Evolutionary conservation across 2,113 vertebrate genomes (phyloP).

Genomic region (Cercopithecus mona): DNA sequence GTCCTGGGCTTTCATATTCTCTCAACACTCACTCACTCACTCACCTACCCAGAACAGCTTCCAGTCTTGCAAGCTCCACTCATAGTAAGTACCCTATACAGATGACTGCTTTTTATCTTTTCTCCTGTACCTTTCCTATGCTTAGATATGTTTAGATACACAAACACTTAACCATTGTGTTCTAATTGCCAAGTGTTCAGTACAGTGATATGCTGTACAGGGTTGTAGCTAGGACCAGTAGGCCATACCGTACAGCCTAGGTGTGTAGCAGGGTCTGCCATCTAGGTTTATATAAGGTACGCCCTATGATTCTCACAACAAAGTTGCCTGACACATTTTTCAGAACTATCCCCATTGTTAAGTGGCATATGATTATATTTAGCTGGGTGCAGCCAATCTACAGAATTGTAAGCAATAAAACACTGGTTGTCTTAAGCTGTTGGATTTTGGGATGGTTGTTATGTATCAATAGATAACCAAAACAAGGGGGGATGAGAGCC

Average conservation of each 20-base stretch:
- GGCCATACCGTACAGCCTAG: background rate
- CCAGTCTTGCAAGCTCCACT: background rate
- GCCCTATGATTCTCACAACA: background rate
- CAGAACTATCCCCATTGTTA: background rate
- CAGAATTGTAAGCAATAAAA: background rate
- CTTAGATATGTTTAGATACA: background rate
- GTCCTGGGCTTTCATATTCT: background rate
- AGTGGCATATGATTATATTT: background rate
- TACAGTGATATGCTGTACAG: background rate
- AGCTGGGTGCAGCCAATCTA: background rate
- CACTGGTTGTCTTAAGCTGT: background rate
- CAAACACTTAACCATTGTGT: background rate
- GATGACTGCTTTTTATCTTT: background rate
- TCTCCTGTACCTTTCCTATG: background rate
- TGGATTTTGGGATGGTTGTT: background rate
- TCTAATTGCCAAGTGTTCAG: background rate
- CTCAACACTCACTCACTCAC: background rate
- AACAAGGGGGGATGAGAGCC: background rate
- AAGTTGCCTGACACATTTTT: background rate
- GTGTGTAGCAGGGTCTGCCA: background rate
- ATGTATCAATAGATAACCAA: background rate
- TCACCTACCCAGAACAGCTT: background rate
- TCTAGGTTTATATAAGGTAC: background rate
- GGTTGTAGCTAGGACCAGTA: background rate
- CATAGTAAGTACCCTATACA: background rate